Percentiles rank a stretch among this genome's conserved stretches.
phyloP scores from a whole-genome alignment of 2,888 invertebrate genomes.

The Himalopsyche japonica region DNA sequence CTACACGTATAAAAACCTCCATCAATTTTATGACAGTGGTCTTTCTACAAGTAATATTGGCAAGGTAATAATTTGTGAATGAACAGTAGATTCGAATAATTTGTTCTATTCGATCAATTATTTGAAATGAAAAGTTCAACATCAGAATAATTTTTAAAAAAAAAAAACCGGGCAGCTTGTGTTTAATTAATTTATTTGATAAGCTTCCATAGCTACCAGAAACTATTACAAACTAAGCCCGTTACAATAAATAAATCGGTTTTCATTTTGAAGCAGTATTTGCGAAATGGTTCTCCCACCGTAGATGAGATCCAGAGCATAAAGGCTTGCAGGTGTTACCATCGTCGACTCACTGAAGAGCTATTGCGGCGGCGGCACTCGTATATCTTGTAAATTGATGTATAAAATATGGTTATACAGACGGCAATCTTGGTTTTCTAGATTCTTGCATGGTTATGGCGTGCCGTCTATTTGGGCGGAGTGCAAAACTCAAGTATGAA shows the following conservation, averaged over 20 bases:
- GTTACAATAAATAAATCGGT: background rate
- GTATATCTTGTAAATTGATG: constrained; percentile 26
- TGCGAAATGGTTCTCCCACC: background rate
- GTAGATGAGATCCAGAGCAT: background rate
- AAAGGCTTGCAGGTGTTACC: constrained; percentile 16
- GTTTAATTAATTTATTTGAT: too few relatives aligned
- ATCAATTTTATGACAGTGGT: too few relatives aligned
- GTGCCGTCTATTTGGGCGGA: background rate
- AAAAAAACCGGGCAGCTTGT: too few relatives aligned
- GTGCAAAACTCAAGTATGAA: background rate
- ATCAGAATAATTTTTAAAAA: too few relatives aligned
- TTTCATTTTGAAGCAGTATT: background rate
- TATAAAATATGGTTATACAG: constrained; percentile 18
- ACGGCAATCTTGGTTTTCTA: constrained; percentile 14
- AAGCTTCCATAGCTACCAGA: background rate
- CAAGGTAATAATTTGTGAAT: too few relatives aligned
- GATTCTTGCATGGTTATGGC: constrained; percentile 1
- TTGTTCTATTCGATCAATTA: too few relatives aligned
- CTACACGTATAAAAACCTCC: too few relatives aligned
- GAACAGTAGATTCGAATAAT: too few relatives aligned
- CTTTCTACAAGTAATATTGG: too few relatives aligned
- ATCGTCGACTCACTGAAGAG: constrained; percentile 11
- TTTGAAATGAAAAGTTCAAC: too few relatives aligned
- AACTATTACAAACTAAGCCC: background rate
- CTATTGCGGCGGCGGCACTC: constrained; percentile 17